phyloP scores from a whole-genome alignment of 2,888 invertebrate genomes.

The Mesochorus sp. region DNA sequence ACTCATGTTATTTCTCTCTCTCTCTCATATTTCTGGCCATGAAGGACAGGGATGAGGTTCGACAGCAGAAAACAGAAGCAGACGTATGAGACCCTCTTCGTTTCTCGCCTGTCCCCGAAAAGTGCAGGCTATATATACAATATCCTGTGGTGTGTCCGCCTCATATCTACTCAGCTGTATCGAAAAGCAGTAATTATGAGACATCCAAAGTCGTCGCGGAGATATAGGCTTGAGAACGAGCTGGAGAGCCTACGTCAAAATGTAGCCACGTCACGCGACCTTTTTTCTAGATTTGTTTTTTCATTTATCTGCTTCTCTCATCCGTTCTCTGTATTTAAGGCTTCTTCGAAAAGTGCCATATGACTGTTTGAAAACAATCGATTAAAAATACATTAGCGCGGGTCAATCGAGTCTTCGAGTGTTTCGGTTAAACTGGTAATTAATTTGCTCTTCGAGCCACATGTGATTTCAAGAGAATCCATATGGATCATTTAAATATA shows the following conservation, averaged over 20 bases:
- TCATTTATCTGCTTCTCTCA: conserved; percentile 8
- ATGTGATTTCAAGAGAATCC: not conserved
- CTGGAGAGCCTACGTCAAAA: conserved; percentile 26
- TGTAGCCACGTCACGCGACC: conserved; percentile 47
- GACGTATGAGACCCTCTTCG: conserved; percentile 46
- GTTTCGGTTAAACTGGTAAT: conserved; percentile 6
- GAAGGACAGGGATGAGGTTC: conserved; percentile 2
- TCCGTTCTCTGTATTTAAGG: not conserved
- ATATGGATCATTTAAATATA: no score
- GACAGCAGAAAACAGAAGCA: conserved; percentile 35
- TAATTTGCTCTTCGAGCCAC: not conserved
- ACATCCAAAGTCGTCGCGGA: conserved; percentile 1
- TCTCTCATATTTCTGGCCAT: conserved; percentile 14
- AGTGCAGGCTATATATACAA: not conserved
- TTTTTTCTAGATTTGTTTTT: conserved; percentile 26
- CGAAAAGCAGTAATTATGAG: conserved; percentile 47
- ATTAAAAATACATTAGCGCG: conserved; percentile 40
- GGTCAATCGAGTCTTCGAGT: conserved; percentile 30
- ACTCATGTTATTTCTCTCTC: no score
- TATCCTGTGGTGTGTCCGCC: conserved; percentile 23
- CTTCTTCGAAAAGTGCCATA: not conserved
- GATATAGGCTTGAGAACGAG: not conserved
- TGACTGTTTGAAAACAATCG: conserved; percentile 51
- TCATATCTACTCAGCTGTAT: conserved; percentile 17
- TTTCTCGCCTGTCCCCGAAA: conserved; percentile 42